Base-by-base conservation (phyloP, 2,113 vertebrate species). In the Eptatretus burgeri region DNA sequence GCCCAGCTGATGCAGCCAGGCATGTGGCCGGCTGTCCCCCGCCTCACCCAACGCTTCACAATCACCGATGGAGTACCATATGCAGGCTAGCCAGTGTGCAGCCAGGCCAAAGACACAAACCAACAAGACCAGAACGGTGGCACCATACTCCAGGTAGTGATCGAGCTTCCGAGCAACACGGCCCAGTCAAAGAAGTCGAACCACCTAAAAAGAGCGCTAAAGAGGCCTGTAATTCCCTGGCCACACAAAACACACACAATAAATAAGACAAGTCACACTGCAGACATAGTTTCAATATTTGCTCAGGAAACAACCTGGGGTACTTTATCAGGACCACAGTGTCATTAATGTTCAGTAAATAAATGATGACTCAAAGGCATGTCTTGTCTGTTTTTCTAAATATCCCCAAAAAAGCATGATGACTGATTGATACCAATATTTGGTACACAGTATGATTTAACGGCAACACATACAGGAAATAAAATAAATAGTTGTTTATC, bases 71-170 rank as follows among this genome's bases (percentile, higher is more conserved):
- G n/a, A 17, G 56, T 60, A 60, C 56, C 56, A 60, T n/a, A 60
- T 60, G 56, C 56, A 60, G 56, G 56, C 56, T 9, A 60, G 78
- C 91, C 91, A 98, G 74, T 98, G 91, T 65, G 91, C 91, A 67
- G 95, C 95, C 49, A 98, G 77, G 56, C 56, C 56, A 20, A 60
- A 60, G n/a, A 60, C 56, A 11, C 56, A 60, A n/a, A 60, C 56
- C 10, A 60, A 20, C 56, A 60, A 20, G 9, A 60, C 56, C 10
- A 60, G 56, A n/a, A 60, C 56, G 56, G 56, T 20, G 56, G 56
- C 56, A 20, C 56, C 56, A 20, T 60, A 60, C 12, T 60, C 56
- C n/a, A 60, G n/a, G 56, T 60, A 60, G 56, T 60, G 56, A 12
- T 60, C 56, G 10, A 60, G 56, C 56, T 60, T 60, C n/a, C 56